Conservation (phyloP, 2,888 invertebrate genomes). For the Phania funesta region DNA sequence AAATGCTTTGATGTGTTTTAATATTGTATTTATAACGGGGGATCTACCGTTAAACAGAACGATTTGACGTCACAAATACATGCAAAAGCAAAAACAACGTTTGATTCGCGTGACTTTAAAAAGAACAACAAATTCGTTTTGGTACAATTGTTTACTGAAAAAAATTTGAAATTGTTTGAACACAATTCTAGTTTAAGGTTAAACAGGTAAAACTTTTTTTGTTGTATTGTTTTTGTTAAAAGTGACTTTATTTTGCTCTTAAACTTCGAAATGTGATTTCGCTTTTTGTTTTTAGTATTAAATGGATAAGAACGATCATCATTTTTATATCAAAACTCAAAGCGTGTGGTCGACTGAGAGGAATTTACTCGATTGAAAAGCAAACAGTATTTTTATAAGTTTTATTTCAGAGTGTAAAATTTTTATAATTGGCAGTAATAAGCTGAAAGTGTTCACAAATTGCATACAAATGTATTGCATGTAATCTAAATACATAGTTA, state of each 20-base stretch:
- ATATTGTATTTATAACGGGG: constrained; percentile 22
- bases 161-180: constrained; percentile 3
- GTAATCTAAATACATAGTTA: no score
- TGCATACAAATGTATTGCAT: not conserved
- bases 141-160: constrained; percentile 11
- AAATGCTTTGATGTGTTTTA: constrained; percentile 13
- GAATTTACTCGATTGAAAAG: not conserved
- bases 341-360: constrained; percentile 40
- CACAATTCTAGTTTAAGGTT: constrained; percentile 55
- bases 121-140: not conserved
- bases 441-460: constrained; percentile 7
- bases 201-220: constrained; percentile 53
- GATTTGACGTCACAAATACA: not conserved
- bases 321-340: constrained; percentile 43
- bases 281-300: constrained; percentile 21
- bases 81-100: constrained; percentile 7
- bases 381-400: not conserved
- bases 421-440: constrained; percentile 29
- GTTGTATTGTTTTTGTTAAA: not conserved
- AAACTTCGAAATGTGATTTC: constrained; percentile 34
- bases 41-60: constrained; percentile 15
- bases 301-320: constrained; percentile 23
- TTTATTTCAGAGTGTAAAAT: not conserved
- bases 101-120: constrained; percentile 27
- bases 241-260: not conserved